Percentiles rank a stretch among this genome's conserved stretches.
Evolutionary conservation across 2,797 vertebrate genomes (phyloP).

Genomic region (Heteromormyrus szaboi): DNA sequence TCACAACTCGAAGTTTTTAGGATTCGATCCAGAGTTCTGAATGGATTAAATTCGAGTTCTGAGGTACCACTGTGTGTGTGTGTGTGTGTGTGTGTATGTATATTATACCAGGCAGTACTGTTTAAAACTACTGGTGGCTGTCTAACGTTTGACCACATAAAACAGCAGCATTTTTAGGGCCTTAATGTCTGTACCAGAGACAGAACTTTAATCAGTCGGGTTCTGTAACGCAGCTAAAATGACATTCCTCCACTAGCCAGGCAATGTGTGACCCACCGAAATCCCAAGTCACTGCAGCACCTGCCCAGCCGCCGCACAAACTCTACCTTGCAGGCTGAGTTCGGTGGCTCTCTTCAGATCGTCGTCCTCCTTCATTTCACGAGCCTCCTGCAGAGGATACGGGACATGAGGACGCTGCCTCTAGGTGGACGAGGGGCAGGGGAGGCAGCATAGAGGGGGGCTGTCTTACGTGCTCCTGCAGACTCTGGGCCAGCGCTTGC

Average conservation of each 20-base stretch:
- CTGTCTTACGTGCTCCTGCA: constrained; percentile 86
- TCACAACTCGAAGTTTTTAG: no score
- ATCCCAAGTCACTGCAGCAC: not conserved
- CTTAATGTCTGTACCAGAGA: not conserved
- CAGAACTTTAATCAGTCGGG: not conserved
- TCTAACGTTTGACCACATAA: no score
- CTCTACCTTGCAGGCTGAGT: constrained; percentile 91
- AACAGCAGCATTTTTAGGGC: not conserved
- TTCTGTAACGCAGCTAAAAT: not conserved
- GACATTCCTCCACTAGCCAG: not conserved
- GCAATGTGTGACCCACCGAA: not conserved
- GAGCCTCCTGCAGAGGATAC: constrained; percentile 72
- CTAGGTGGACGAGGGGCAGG: not conserved
- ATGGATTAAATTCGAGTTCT: no score
- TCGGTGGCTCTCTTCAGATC: constrained; percentile 96
- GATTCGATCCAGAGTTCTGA: no score
- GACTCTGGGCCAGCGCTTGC: constrained; percentile 91
- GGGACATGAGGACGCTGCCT: not conserved
- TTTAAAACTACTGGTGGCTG: no score
- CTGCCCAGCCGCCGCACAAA: not conserved
- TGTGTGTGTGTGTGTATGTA: no score
- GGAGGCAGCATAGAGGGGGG: not conserved
- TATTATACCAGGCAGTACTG: not conserved
- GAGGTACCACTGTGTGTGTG: no score
- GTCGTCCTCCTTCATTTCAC: constrained; percentile 94